Evolutionary conservation across 2,113 vertebrate genomes (phyloP).

Genomic region (Caracal caracal): DNA sequence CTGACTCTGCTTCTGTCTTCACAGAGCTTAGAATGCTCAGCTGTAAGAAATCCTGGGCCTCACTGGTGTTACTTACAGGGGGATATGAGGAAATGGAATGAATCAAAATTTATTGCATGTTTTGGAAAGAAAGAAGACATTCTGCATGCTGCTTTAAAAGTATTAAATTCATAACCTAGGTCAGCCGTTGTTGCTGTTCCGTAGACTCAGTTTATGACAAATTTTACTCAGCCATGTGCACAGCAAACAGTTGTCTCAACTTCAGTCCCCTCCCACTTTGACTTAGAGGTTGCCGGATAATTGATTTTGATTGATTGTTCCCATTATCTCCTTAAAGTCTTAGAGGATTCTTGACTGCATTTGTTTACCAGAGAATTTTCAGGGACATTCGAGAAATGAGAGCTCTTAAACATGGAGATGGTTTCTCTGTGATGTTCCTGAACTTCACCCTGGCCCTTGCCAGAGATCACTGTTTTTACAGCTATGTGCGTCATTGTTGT

Average conservation of each 20-base stretch:
- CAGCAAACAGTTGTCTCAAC: not conserved
- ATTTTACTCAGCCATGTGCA: not conserved
- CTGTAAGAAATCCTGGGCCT: not conserved
- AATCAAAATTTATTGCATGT: not conserved
- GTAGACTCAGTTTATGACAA: not conserved
- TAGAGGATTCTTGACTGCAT: not conserved
- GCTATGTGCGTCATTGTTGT: constrained; percentile 62
- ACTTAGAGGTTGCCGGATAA: not conserved
- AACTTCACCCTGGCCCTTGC: not conserved
- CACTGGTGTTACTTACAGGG: not conserved
- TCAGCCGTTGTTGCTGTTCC: not conserved
- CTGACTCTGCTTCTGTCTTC: not conserved
- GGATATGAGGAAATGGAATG: not conserved
- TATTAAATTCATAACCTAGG: constrained; percentile 5
- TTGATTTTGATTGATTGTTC: constrained; percentile 8
- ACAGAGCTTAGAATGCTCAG: not conserved
- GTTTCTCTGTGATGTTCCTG: constrained; percentile 57
- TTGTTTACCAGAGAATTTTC: constrained; percentile 48
- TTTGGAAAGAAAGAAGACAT: constrained; percentile 1
- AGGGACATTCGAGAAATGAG: constrained; percentile 49
- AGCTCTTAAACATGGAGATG: constrained; percentile 30
- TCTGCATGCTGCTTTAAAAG: not conserved
- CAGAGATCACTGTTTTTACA: constrained; percentile 70
- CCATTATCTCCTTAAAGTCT: not conserved
- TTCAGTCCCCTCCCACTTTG: constrained; percentile 31